Evolutionary conservation across 2,113 vertebrate species (phyloP), one percentile per base, ranked within the genome.

Genomic region (Myxocyprinus asiaticus): DNA sequence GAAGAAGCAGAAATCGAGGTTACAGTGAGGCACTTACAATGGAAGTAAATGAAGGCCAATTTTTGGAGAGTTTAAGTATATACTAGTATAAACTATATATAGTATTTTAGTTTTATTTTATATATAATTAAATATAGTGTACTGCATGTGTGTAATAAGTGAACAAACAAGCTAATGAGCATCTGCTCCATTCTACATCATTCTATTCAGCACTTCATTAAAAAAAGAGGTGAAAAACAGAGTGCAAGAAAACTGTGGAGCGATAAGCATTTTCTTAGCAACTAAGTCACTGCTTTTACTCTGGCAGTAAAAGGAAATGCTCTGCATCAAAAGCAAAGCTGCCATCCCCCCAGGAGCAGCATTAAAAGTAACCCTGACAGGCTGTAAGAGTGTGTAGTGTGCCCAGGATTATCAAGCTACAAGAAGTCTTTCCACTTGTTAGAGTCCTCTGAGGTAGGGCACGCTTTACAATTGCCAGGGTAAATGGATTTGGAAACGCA

Each of bases 401-500:
- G 55, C 17, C 55, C 63, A 42, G 70, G 43, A 68, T 74, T 75
- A 81, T 67, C 63, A 74, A 67, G 47, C 71, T 53, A 75, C 22
- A 33, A 33, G 22, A 33, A 33, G 22, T 33, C 22, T 33, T 33
- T 33, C 22, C 22, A 33, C 77, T 79, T 72, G 59, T 79, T 79
- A 53, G 44, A 53, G 67, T 63, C 42, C 78, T 80, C 63, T 51
- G 63, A 74, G 79, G 50, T 55, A 43, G 53, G 64, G 14, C 79
- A 67, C 68, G 71, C 56, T 81, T 47, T 3, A 61, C 71, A 59
- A 47, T 74, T 62, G 55, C 62, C 33, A 33, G 6, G 3, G 1
- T 75, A 68, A 76, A 81, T 71, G 67, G 71, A 76, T 75, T 81
- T 81, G 53, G 64, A 74, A 73, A 74, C 48, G 51, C 62, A 22